These are phyloP conservation scores for Linnaemya vulpina DNA, from an alignment of 2,888 invertebrate genomes.

Conservation along the genomic window DNA sequence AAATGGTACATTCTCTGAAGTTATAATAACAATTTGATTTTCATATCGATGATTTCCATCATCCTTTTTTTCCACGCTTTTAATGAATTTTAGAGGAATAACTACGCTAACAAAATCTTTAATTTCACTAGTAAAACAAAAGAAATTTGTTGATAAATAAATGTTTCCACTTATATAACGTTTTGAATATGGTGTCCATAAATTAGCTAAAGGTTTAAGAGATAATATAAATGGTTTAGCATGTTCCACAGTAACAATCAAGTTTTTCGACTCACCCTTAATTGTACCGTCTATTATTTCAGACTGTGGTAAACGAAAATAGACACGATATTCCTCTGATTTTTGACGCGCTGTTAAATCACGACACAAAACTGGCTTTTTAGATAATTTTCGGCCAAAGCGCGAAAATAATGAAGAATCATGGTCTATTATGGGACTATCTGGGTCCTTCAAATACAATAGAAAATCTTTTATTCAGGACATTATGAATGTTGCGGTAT, in stretches of 20 bases:
- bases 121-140: slow-evolving; percentile 98
- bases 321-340: slow-evolving; percentile 94
- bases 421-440: slow-evolving; percentile 94
- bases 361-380: slow-evolving; percentile 96
- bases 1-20: slow-evolving; percentile 91
- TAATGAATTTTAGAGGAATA: slow-evolving; percentile 93
- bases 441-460: slow-evolving; percentile 87
- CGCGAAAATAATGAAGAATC: slow-evolving; percentile 93
- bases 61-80: slow-evolving; percentile 83
- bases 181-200: slow-evolving; percentile 98
- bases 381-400: slow-evolving; percentile 92
- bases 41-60: slow-evolving; percentile 82
- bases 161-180: slow-evolving; percentile 93
- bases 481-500: background rate
- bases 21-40: slow-evolving; percentile 89
- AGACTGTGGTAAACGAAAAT: slow-evolving; percentile 92
- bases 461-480: slow-evolving; percentile 40
- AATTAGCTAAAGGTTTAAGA: slow-evolving; percentile 81
- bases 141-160: slow-evolving; percentile 96
- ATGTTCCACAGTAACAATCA: background rate
- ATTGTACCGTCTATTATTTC: slow-evolving; percentile 98
- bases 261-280: slow-evolving; percentile 85
- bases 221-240: background rate
- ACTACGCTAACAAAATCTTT: slow-evolving; percentile 91
- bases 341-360: slow-evolving; percentile 97